phyloP scores from a whole-genome alignment of 1,140 invertebrate genomes.

The Zophobas atratus region DNA sequence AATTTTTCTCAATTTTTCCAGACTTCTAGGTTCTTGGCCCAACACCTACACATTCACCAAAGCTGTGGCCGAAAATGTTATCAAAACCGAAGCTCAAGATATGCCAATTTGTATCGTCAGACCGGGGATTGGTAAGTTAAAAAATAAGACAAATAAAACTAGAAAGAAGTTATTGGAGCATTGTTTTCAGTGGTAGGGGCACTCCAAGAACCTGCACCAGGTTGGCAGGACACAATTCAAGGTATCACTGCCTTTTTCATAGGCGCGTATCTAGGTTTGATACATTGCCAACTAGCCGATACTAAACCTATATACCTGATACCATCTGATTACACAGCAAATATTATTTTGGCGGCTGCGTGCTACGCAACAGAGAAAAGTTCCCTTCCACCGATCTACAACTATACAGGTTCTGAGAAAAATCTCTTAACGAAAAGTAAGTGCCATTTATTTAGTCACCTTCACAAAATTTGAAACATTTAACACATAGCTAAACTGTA shows the following conservation, averaged over 20 bases:
- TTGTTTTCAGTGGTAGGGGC: background rate
- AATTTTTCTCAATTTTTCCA: constrained; percentile 53
- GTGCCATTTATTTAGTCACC: background rate
- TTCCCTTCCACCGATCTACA: background rate
- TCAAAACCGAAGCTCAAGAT: constrained; percentile 70
- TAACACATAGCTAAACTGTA: background rate
- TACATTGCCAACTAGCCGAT: too few species aligned
- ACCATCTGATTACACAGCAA: constrained; percentile 1
- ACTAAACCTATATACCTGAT: background rate
- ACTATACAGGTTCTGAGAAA: background rate
- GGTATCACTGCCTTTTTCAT: background rate
- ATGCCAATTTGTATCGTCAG: constrained; percentile 84
- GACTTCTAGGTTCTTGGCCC: constrained; percentile 73
- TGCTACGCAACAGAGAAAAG: background rate
- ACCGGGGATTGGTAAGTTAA: constrained; percentile 80
- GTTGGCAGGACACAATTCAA: constrained; percentile 9
- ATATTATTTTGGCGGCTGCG: background rate
- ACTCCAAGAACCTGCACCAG: constrained; percentile 1
- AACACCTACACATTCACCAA: constrained; percentile 85
- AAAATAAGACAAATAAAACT: too few species aligned
- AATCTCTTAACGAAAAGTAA: background rate
- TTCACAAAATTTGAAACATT: background rate
- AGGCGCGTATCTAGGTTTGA: background rate
- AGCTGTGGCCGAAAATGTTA: constrained; percentile 76
- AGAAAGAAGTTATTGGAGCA: background rate